Evolutionary conservation across 2,797 vertebrate species (phyloP).

Genomic region (Enteromius radiatus): DNA sequence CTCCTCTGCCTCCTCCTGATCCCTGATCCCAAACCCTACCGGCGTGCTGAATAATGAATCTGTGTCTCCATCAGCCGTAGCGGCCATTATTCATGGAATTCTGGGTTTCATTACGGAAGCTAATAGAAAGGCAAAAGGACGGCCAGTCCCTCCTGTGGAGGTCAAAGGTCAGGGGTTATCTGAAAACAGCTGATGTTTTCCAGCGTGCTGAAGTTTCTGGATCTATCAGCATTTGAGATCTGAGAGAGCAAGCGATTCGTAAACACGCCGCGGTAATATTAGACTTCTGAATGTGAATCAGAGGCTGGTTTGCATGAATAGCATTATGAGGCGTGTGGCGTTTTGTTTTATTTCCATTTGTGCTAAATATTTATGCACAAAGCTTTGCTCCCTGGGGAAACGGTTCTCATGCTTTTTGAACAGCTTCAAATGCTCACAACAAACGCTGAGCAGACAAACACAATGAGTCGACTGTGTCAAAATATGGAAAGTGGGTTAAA

Average conservation of each 20-base stretch:
- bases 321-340: constrained; percentile 11
- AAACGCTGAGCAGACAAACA: constrained; percentile 51
- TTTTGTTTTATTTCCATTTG: constrained; percentile 42
- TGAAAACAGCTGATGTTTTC: constrained; percentile 63
- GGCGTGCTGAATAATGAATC: constrained; percentile 71
- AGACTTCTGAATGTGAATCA: constrained; percentile 25
- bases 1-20: constrained; percentile 35
- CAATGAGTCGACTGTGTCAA: constrained; percentile 20
- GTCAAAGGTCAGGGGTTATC: constrained; percentile 62
- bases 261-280: constrained; percentile 37
- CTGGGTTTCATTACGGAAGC: constrained; percentile 68
- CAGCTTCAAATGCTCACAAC: constrained; percentile 52
- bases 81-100: constrained; percentile 64
- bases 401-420: constrained; percentile 50
- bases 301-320: constrained; percentile 40
- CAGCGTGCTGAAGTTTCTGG: constrained; percentile 56
- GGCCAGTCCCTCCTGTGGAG: constrained; percentile 61
- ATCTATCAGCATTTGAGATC: constrained; percentile 64
- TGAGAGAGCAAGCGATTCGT: constrained; percentile 30
- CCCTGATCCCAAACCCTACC: constrained; percentile 35
- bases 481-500: constrained; percentile 45
- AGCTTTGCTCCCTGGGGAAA: constrained; percentile 38
- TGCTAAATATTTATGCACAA: constrained; percentile 48
- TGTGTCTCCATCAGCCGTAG: constrained; percentile 68
- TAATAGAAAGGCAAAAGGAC: constrained; percentile 57